A percentile compares a stretch with the other conserved stretches of the same genome.
Evolutionary conservation across 1,140 invertebrate genomes (phyloP).

Genomic region (Zaprionus camerounensis): DNA sequence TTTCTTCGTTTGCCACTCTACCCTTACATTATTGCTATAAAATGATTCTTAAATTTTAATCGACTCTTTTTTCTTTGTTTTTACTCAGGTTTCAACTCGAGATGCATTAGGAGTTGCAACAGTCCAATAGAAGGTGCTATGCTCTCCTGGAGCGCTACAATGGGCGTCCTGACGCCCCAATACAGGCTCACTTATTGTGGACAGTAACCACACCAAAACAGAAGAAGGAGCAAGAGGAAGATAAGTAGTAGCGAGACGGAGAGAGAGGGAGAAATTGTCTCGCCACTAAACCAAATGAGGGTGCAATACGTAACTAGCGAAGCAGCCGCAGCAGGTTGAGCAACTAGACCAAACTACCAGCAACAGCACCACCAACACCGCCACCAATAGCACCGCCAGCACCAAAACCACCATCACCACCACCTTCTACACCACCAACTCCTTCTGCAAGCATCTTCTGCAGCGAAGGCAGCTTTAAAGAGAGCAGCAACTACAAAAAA

Average conservation of each 20-base stretch:
- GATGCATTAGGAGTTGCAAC: neutral
- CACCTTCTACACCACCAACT: constrained; percentile 8
- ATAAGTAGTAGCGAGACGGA: neutral
- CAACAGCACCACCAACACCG: constrained; percentile 32
- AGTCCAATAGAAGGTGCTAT: constrained; percentile 35
- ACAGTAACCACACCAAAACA: constrained; percentile 23
- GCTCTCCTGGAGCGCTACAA: constrained; percentile 46
- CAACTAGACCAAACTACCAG: constrained; percentile 6
- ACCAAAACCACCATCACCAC: constrained; percentile 3
- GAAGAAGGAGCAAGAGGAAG: neutral
- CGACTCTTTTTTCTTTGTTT: neutral
- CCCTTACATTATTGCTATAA: too few relatives aligned
- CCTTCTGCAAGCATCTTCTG: constrained; percentile 6
- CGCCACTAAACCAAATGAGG: constrained; percentile 33
- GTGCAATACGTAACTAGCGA: constrained; percentile 40
- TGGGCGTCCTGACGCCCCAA: constrained; percentile 65
- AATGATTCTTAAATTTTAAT: neutral
- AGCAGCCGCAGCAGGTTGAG: constrained; percentile 17
- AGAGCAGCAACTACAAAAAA: constrained; percentile 11
- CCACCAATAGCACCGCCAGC: constrained; percentile 28
- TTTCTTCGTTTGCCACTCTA: too few relatives aligned
- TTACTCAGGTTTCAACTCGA: constrained; percentile 1
- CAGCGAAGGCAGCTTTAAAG: constrained; percentile 2
- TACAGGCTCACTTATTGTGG: constrained; percentile 31
- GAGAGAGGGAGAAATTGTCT: constrained; percentile 4